phyloP scores from a whole-genome alignment of 23 tunicate genomes.

The Pegea sp. region DNA sequence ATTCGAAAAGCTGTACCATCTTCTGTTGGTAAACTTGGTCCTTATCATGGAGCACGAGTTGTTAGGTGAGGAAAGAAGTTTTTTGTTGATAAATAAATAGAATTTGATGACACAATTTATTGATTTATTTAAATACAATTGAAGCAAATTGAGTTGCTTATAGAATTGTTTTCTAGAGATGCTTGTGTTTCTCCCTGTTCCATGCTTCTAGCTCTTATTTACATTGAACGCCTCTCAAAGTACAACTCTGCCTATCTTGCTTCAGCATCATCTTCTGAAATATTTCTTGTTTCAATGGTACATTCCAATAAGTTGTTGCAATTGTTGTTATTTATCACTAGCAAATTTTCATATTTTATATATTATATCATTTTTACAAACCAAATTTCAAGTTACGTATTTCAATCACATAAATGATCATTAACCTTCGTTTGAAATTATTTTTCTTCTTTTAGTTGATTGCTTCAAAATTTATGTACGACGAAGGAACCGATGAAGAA shows the following conservation, averaged over 20 bases:
- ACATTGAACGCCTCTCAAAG: conserved; percentile 59
- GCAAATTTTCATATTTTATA: too few species aligned
- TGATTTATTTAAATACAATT: not conserved
- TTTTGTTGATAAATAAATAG: not conserved
- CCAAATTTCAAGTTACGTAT: not conserved
- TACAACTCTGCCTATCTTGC: conserved; percentile 70
- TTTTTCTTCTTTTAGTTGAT: too few species aligned
- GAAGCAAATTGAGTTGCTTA: not conserved
- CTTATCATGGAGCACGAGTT: conserved; percentile 68
- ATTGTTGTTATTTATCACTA: too few species aligned
- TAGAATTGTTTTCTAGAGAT: conserved; percentile 22
- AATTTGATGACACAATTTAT: not conserved
- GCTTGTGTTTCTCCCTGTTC: conserved; percentile 91
- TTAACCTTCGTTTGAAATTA: too few species aligned
- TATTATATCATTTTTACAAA: too few species aligned
- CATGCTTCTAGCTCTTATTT: conserved; percentile 63
- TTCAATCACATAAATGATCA: not conserved
- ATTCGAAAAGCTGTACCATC: conserved; percentile 84
- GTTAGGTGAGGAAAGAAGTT: conserved; percentile 37
- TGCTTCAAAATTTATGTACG: conserved; percentile 80
- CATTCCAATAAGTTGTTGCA: too few species aligned
- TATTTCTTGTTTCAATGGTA: conserved; percentile 90
- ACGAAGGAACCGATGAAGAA: conserved; percentile 86
- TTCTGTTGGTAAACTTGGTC: conserved; percentile 68
- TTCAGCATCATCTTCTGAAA: conserved; percentile 69